phyloP scores from a whole-genome alignment of 1,140 invertebrate genomes.

The Dolichoris vasculosae region DNA sequence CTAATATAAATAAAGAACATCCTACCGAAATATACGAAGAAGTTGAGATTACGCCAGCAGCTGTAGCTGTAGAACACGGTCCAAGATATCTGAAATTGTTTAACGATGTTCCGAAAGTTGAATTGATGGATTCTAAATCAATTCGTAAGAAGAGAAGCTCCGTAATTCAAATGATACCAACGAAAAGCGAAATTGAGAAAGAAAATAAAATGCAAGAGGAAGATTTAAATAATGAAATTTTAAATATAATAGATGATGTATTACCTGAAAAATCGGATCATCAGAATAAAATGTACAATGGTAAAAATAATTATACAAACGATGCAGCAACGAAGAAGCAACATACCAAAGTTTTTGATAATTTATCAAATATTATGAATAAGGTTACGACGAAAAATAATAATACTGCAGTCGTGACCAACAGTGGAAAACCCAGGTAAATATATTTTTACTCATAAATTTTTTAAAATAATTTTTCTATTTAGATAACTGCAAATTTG shows the following conservation, averaged over 20 bases:
- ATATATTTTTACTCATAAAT: background rate
- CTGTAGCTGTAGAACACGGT: conserved; percentile 74
- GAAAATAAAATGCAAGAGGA: conserved; percentile 63
- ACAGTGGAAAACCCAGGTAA: conserved; percentile 9
- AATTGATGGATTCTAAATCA: background rate
- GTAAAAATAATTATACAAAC: conserved; percentile 40
- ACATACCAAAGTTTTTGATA: background rate
- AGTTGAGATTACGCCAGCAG: conserved; percentile 64
- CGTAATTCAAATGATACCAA: conserved; percentile 68
- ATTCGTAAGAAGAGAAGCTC: conserved; percentile 52
- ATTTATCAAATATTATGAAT: background rate
- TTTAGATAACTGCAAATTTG: too few species aligned
- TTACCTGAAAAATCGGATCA: conserved; percentile 57
- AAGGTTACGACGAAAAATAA: background rate
- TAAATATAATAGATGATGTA: conserved; percentile 70
- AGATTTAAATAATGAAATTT: conserved; percentile 70
- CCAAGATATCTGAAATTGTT: conserved; percentile 63
- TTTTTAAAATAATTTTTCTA: too few species aligned
- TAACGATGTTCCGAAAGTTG: background rate
- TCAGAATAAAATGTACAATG: conserved; percentile 29
- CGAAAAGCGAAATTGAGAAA: conserved; percentile 59
- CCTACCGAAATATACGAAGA: conserved; percentile 60
- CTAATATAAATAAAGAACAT: conserved; percentile 55
- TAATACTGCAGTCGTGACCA: background rate
- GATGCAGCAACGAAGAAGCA: background rate